Evolutionary conservation across 2,113 vertebrate species (phyloP).

Genomic region (Dascyllus trimaculatus): DNA sequence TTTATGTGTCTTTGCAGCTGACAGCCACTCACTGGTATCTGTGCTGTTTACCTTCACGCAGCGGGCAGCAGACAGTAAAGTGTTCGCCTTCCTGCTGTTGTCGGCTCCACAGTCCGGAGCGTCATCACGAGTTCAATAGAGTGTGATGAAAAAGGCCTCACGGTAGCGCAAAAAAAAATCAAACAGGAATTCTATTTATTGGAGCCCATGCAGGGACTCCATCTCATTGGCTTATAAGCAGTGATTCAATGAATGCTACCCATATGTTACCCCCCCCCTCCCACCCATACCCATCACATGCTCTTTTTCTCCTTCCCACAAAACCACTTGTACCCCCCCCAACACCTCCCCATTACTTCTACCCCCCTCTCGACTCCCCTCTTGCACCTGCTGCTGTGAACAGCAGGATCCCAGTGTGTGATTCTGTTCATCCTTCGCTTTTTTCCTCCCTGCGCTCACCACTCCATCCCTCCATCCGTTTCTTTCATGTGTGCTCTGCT

Average conservation of each 20-base stretch:
- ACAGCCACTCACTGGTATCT: constrained; percentile 34
- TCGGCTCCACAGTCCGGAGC: constrained; percentile 27
- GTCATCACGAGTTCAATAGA: constrained; percentile 44
- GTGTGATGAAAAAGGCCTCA: constrained; percentile 64
- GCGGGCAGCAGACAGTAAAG: constrained; percentile 20
- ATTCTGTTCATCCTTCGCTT: constrained; percentile 74
- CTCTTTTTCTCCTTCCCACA: constrained; percentile 54
- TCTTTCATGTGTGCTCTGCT: constrained; percentile 81
- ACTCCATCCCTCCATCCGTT: constrained; percentile 71
- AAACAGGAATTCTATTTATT: constrained; percentile 60
- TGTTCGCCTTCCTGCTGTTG: constrained; percentile 43
- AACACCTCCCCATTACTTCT: neutral
- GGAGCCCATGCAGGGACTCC: constrained; percentile 49
- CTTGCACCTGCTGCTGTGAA: constrained; percentile 84
- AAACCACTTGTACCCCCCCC: constrained; percentile 39
- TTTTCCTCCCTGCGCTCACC: constrained; percentile 55
- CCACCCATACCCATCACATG: neutral
- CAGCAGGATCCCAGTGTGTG: constrained; percentile 81
- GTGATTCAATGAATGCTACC: constrained; percentile 62
- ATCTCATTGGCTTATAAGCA: constrained; percentile 51
- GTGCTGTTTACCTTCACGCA: constrained; percentile 32
- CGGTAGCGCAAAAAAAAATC: constrained; percentile 46
- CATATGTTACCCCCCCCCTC: constrained; percentile 50
- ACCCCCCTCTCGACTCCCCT: constrained; percentile 23
- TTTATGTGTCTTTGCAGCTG: constrained; percentile 34